Evolutionary conservation across 2,797 vertebrate species (phyloP).

Genomic region (Eulemur albifrons): DNA sequence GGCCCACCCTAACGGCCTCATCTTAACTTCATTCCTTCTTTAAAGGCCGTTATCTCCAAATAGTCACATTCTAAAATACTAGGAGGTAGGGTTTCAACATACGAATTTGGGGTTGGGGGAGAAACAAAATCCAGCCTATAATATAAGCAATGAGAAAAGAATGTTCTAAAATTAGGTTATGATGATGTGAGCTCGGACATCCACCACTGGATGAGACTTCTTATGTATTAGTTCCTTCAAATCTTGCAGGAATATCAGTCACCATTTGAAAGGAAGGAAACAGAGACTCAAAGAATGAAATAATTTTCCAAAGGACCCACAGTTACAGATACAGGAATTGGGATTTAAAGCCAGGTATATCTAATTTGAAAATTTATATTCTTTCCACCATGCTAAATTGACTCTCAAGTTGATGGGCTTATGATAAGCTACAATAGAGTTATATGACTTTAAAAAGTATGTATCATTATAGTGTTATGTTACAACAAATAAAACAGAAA

Average conservation of each 20-base stretch:
- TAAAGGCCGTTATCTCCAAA: background rate
- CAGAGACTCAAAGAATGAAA: background rate
- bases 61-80: background rate
- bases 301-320: background rate
- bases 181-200: rapidly evolving
- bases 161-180: background rate
- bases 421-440: background rate
- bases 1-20: background rate
- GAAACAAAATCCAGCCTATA: background rate
- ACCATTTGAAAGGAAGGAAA: background rate
- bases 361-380: background rate
- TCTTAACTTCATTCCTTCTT: background rate
- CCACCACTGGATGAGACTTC: background rate
- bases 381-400: background rate
- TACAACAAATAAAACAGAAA: background rate
- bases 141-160: background rate
- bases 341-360: background rate
- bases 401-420: background rate
- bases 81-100: background rate
- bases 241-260: background rate
- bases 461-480: background rate
- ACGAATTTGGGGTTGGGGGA: rapidly evolving
- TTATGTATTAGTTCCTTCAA: background rate
- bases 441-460: background rate
- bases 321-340: background rate